A percentile compares a stretch with the other conserved stretches of the same genome.
Evolutionary conservation across 1,140 invertebrate species (phyloP).

Genomic region (Bombus fervidus): DNA sequence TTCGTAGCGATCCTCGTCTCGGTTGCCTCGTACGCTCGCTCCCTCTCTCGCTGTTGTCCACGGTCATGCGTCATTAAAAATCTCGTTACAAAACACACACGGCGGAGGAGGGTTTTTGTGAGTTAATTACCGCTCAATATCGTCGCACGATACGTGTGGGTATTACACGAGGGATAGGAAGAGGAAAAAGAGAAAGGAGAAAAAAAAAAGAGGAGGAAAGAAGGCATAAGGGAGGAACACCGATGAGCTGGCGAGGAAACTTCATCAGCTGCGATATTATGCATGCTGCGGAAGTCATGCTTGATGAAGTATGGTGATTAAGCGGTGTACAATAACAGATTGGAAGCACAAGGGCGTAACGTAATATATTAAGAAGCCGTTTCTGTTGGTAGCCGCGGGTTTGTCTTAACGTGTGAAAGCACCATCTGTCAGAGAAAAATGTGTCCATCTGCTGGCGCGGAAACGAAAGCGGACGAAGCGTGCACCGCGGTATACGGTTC

Average conservation of each 20-base stretch:
- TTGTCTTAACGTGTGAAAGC: constrained; percentile 60
- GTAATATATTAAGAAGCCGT: constrained; percentile 62
- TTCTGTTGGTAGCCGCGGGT: constrained; percentile 54
- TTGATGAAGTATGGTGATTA: constrained; percentile 65
- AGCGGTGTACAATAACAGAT: constrained; percentile 61
- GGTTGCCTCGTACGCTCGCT: not conserved
- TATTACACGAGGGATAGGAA: constrained; percentile 1
- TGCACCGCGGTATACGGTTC: not conserved
- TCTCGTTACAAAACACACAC: constrained; percentile 40
- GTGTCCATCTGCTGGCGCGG: constrained; percentile 40
- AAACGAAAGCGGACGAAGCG: constrained; percentile 5
- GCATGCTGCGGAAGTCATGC: constrained; percentile 53
- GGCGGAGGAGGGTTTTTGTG: constrained; percentile 7
- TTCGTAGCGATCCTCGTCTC: not conserved
- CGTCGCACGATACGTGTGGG: constrained; percentile 38
- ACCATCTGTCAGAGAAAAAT: constrained; percentile 59
- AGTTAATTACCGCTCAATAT: constrained; percentile 47
- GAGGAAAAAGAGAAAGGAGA: not conserved
- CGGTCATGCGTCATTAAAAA: constrained; percentile 48
- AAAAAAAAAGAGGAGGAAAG: not conserved
- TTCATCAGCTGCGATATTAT: constrained; percentile 53
- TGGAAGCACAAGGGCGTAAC: constrained; percentile 56
- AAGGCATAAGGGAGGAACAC: not conserved
- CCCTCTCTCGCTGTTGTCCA: not conserved
- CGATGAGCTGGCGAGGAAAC: constrained; percentile 16